Evolutionary conservation across 2,888 invertebrate species (phyloP).

Genomic region (Torymus texanus): DNA sequence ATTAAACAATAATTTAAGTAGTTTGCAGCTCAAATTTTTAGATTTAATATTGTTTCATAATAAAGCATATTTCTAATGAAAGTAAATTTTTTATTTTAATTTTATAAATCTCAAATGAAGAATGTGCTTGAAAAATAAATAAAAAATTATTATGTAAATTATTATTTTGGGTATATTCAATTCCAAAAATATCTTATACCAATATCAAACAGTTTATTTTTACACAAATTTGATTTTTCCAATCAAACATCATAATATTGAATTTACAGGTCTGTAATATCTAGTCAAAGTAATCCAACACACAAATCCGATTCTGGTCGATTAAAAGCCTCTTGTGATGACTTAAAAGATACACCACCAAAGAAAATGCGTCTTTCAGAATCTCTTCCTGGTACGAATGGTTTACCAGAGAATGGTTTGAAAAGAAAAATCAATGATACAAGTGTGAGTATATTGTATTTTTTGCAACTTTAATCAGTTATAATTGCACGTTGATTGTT

Average conservation of each 20-base stretch:
- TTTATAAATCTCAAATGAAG: too few relatives aligned
- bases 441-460: slow-evolving; percentile 30
- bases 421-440: slow-evolving; percentile 48
- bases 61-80: too few relatives aligned
- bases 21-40: too few relatives aligned
- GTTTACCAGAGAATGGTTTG: slow-evolving; percentile 35
- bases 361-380: slow-evolving; percentile 27
- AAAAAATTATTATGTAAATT: not conserved
- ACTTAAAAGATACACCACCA: not conserved
- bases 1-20: too few relatives aligned
- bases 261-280: slow-evolving; percentile 22
- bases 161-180: not conserved
- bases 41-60: too few relatives aligned
- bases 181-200: too few relatives aligned
- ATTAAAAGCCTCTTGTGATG: not conserved
- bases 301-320: not conserved
- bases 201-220: too few relatives aligned
- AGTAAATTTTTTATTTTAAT: too few relatives aligned
- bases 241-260: not conserved
- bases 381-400: slow-evolving; percentile 23
- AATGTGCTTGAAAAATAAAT: not conserved
- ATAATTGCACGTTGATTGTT: slow-evolving; percentile 24
- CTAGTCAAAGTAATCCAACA: slow-evolving; percentile 14
- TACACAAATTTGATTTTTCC: too few relatives aligned
- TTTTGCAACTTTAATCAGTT: slow-evolving; percentile 32